Conservation (phyloP, 2,888 invertebrate genomes). For the Anagyrus pseudococci region DNA sequence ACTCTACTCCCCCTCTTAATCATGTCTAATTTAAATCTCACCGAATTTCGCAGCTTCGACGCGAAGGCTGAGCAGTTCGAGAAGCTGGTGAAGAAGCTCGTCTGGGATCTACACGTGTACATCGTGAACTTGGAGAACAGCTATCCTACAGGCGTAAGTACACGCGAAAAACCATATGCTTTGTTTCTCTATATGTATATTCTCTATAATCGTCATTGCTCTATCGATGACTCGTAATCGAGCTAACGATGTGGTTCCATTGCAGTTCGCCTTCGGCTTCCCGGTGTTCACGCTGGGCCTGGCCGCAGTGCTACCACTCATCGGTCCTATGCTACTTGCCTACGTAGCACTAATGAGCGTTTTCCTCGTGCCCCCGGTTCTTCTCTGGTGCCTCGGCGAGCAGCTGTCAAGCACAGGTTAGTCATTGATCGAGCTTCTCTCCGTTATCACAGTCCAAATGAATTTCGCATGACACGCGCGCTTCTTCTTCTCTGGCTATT, state of each 20-base stretch:
- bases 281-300: background rate
- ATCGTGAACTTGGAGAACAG: background rate
- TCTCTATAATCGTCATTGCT: too few species aligned
- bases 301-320: background rate
- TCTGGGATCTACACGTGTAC: background rate
- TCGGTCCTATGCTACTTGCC: slow-evolving; percentile 43
- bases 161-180: too few species aligned
- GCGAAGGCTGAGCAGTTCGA: slow-evolving; percentile 48
- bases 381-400: slow-evolving; percentile 49
- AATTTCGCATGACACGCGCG: background rate
- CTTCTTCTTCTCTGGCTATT: background rate
- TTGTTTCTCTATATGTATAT: too few species aligned
- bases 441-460: too few species aligned
- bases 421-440: background rate
- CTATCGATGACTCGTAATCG: too few species aligned
- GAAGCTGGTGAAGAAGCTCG: slow-evolving; percentile 47
- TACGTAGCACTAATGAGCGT: slow-evolving; percentile 54
- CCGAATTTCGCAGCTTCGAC: slow-evolving; percentile 48
- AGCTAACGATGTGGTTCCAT: background rate
- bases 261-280: background rate
- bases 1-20: background rate
- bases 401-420: slow-evolving; percentile 52
- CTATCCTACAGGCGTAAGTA: too few species aligned
- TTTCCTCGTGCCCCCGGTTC: slow-evolving; percentile 51
- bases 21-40: background rate